Evolutionary conservation across 1,140 invertebrate species (phyloP), one percentile per base, ranked within the genome.

Genomic region (Drosophila tsacasi): DNA sequence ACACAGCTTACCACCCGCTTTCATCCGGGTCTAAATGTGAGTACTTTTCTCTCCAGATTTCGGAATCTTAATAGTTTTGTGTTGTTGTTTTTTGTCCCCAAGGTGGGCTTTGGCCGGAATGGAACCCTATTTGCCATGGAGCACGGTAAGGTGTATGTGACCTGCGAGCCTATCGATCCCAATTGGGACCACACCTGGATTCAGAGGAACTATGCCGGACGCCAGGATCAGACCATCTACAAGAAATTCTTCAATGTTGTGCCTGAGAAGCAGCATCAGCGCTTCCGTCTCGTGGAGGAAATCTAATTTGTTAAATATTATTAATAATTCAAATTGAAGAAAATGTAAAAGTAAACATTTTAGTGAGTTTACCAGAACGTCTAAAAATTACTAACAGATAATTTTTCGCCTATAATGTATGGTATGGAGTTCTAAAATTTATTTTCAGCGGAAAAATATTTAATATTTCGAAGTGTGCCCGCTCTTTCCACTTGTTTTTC

Each of bases 241-340:
- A 97, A 97, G 91, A 97, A 97, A 91, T 96, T 97, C 81, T 96
- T 96, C 74, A 96, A 97, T 94, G 94, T 98, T 47, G 94, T 97
- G 80, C 95, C 97, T 1, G 93, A 96, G 40, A 94, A 95, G 57
- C 96, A 97, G 81, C 96, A 97, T 76, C 94, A 95, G 60, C 94
- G 94, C 74, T 98, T 98, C 89, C 96, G 95, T 80, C 92, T 97
- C 44, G 94, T 97, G 61, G 95, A 97, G 91, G 94, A 95, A 93
- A 83, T 96, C 17, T 96, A 94, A 77, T 23, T 55, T 74, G 47
- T 67, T 83, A 49, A 37, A 37, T 68, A 66, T 47, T 37, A n/a
- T 1, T 17, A 68, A 50, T 12, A 57, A 21, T 15, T 15, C 23
- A 25, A 57, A 39, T 40, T n/a, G n/a, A 71, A 63, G 37, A 27